Evolutionary conservation across 2,888 invertebrate genomes (phyloP).

Genomic region (Lasioglossum marginatum): DNA sequence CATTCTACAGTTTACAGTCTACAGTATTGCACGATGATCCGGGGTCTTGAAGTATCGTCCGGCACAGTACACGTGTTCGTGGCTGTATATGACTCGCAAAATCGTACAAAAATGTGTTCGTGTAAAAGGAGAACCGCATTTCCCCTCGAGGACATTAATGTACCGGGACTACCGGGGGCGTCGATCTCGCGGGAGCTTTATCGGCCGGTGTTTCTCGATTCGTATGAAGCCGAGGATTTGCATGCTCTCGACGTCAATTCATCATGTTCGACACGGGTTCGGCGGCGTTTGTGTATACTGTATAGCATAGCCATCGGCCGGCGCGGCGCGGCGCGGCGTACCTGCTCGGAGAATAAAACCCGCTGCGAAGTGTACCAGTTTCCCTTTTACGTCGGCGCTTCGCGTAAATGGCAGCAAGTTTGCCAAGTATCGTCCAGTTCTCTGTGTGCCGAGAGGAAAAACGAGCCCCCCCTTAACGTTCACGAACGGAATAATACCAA

Average conservation of each 20-base stretch:
- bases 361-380: conserved; percentile 6
- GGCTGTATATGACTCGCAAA: neutral
- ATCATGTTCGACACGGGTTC: conserved; percentile 36
- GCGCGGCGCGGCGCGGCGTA: conserved; percentile 3
- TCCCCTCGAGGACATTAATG: conserved; percentile 4
- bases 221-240: conserved; percentile 29
- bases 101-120: neutral
- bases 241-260: conserved; percentile 31
- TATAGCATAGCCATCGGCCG: neutral
- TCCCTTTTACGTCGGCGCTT: conserved; percentile 19
- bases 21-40: neutral
- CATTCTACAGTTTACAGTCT: too few relatives aligned
- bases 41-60: neutral
- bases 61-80: neutral
- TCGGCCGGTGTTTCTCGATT: conserved; percentile 17
- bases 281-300: neutral
- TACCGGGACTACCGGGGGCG: conserved; percentile 15
- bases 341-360: conserved; percentile 6
- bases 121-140: neutral
- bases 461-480: neutral
- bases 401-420: conserved; percentile 36
- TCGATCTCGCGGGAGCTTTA: conserved; percentile 23
- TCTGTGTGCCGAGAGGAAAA: conserved; percentile 1
- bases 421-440: conserved; percentile 19
- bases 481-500: conserved; percentile 35